Evolutionary conservation across 2,888 invertebrate species (phyloP).

Genomic region (Monopis laevigella): DNA sequence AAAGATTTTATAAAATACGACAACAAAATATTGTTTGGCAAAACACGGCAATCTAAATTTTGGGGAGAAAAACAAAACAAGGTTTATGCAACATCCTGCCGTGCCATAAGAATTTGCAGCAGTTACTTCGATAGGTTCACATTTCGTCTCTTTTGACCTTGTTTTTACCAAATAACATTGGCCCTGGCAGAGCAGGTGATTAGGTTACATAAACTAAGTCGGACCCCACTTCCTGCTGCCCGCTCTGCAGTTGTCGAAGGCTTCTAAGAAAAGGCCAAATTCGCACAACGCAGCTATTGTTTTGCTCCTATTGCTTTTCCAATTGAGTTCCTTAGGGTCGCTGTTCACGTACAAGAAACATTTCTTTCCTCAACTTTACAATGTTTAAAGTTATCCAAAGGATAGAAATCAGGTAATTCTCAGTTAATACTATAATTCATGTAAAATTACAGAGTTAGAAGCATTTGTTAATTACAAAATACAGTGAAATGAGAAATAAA

Average conservation of each 20-base stretch:
- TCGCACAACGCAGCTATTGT: constrained; percentile 44
- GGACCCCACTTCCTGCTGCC: constrained; percentile 63
- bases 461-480: too few relatives aligned
- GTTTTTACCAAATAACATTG: constrained; percentile 50
- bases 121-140: constrained; percentile 47
- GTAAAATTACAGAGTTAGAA: too few relatives aligned
- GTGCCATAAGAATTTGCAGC: constrained; percentile 34
- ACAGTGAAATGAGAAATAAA: constrained; percentile 37
- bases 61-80: constrained; percentile 50
- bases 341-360: constrained; percentile 23
- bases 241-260: constrained; percentile 58
- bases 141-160: constrained; percentile 52
- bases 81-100: constrained; percentile 66
- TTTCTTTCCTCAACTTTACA: too few relatives aligned
- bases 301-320: constrained; percentile 46
- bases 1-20: too few relatives aligned
- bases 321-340: constrained; percentile 36
- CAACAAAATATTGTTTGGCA: too few relatives aligned
- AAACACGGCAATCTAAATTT: too few relatives aligned
- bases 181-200: constrained; percentile 60
- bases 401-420: too few relatives aligned
- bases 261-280: constrained; percentile 58
- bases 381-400: too few relatives aligned
- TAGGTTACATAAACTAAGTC: constrained; percentile 65
- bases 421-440: too few relatives aligned